Conservation (phyloP, 2,888 invertebrate species). For the Tanaodytes sp. region DNA sequence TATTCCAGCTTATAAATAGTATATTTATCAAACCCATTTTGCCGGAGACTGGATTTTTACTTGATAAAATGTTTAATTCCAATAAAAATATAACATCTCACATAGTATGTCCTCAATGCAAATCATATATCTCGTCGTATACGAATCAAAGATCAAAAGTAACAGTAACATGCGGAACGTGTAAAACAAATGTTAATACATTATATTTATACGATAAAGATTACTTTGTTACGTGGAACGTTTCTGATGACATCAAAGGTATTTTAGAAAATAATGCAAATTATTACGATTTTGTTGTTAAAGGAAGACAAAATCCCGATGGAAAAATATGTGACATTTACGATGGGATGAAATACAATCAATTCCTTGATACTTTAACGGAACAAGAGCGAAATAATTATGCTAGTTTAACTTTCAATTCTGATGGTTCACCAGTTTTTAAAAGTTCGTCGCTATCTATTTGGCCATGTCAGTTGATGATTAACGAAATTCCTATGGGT, state of each 20-base stretch:
- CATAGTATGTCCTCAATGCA: background rate
- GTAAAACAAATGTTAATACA: background rate
- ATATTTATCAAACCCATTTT: background rate
- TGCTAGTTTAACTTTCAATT: no score
- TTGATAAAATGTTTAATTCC: background rate
- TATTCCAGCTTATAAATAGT: background rate
- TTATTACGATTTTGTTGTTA: conserved; percentile 1
- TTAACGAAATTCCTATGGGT: no score
- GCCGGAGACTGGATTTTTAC: background rate
- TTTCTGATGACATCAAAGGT: background rate
- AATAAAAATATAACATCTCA: background rate
- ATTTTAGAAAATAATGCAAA: background rate
- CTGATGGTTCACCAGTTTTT: no score
- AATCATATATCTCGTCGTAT: background rate
- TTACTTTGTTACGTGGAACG: background rate
- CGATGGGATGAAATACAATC: no score
- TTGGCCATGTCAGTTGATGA: no score
- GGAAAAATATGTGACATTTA: background rate
- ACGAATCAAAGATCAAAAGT: background rate
- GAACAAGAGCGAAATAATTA: no score
- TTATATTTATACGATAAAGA: background rate
- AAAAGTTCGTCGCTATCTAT: no score
- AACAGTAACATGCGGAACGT: background rate
- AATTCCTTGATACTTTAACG: no score
- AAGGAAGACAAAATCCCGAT: background rate